Conservation (phyloP, 2,113 vertebrate genomes). For the Vidua chalybeata region DNA sequence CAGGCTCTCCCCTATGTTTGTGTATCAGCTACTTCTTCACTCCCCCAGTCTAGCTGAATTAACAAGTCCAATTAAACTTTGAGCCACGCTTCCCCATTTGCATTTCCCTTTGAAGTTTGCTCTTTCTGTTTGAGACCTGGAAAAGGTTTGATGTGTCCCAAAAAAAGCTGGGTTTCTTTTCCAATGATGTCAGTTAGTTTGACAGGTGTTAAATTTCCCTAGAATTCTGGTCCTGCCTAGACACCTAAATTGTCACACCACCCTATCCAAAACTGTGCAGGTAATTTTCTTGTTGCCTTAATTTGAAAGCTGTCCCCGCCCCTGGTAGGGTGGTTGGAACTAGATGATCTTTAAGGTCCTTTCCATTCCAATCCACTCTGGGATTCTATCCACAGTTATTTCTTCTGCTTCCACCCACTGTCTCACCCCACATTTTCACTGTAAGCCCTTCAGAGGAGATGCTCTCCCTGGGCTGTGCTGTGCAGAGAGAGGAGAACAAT, state of each 20-base stretch:
- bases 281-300: not conserved
- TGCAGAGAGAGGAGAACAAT: not conserved
- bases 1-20: not conserved
- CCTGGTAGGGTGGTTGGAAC: not conserved
- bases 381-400: not conserved
- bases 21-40: not conserved
- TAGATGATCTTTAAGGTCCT: not conserved
- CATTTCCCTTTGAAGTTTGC: slow-evolving; percentile 38
- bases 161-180: not conserved
- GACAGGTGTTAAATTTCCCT: not conserved
- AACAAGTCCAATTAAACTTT: slow-evolving; percentile 35
- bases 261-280: not conserved
- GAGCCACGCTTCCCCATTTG: not conserved
- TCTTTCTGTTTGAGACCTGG: not conserved
- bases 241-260: not conserved
- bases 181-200: not conserved
- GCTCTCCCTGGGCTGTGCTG: not conserved
- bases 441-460: not conserved
- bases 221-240: not conserved
- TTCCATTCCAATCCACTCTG: not conserved
- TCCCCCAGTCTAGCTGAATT: not conserved
- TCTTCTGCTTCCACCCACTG: fast-evolving
- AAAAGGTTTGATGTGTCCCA: not conserved
- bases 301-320: not conserved
- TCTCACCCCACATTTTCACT: not conserved